phyloP scores from a whole-genome alignment of 2,797 vertebrate species.

The Helicolenus hilgendorfi region DNA sequence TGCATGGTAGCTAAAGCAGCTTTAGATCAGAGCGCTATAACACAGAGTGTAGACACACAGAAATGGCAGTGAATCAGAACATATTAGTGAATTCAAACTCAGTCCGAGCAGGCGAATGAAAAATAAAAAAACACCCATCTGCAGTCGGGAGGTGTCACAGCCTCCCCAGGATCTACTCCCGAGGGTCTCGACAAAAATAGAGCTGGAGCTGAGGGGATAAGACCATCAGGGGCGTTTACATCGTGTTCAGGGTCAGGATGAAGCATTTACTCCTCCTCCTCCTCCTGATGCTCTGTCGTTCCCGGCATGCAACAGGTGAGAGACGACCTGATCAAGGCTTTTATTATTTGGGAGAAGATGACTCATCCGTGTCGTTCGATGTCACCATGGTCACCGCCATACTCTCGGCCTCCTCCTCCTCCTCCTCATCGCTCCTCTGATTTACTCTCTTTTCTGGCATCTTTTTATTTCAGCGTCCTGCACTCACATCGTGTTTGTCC shows the following conservation, averaged over 20 bases:
- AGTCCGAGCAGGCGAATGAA: too few relatives aligned
- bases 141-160: too few relatives aligned
- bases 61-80: too few relatives aligned
- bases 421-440: not conserved
- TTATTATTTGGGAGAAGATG: conserved; percentile 46
- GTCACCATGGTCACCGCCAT: conserved; percentile 60
- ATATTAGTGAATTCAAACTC: too few relatives aligned
- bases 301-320: conserved; percentile 36
- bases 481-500: not conserved
- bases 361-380: conserved; percentile 40
- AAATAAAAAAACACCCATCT: too few relatives aligned
- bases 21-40: too few relatives aligned
- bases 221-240: too few relatives aligned
- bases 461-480: not conserved
- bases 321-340: conserved; percentile 11
- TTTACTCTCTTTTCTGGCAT: not conserved
- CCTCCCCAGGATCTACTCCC: too few relatives aligned
- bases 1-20: too few relatives aligned
- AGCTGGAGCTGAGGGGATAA: too few relatives aligned
- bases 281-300: not conserved
- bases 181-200: too few relatives aligned
- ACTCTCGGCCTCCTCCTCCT: not conserved
- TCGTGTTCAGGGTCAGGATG: conserved; percentile 2
- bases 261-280: not conserved
- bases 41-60: too few relatives aligned